Conservation (phyloP, 2,113 vertebrate species). For the Carollia perspicillata region DNA sequence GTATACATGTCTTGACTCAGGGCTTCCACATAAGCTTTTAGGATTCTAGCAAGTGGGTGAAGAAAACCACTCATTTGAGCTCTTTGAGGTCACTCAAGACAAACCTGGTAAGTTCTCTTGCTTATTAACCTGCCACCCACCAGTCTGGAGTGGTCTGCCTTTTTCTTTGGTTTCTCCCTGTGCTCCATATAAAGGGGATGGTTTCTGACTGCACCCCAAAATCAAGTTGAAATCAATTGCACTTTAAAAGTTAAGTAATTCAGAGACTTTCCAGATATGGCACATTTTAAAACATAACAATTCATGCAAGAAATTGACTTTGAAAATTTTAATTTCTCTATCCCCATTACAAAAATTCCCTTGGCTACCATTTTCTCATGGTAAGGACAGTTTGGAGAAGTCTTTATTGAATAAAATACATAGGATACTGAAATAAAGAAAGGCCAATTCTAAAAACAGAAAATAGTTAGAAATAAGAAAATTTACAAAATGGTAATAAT, state of each 20-base stretch:
- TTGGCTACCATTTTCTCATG: background rate
- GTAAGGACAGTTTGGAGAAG: slow-evolving; percentile 8
- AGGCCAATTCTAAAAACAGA: background rate
- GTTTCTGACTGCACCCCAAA: background rate
- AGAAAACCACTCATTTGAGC: background rate
- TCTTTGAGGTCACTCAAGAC: background rate
- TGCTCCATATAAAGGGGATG: background rate
- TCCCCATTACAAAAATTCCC: background rate
- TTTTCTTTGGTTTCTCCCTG: background rate
- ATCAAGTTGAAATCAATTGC: background rate
- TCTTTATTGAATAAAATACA: slow-evolving; percentile 2
- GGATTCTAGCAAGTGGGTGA: background rate
- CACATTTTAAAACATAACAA: background rate
- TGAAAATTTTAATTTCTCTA: background rate
- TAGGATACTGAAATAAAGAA: background rate
- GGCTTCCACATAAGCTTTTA: background rate
- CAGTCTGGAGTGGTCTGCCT: background rate
- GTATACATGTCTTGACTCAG: background rate
- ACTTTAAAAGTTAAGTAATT: background rate
- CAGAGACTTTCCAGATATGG: background rate
- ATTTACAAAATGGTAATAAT: background rate
- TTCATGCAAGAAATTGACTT: background rate
- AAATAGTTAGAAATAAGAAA: slow-evolving; percentile 15
- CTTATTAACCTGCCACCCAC: background rate
- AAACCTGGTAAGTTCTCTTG: background rate